Conservation (phyloP, 2,113 vertebrate species). For the Entomyzon cyanotis region DNA sequence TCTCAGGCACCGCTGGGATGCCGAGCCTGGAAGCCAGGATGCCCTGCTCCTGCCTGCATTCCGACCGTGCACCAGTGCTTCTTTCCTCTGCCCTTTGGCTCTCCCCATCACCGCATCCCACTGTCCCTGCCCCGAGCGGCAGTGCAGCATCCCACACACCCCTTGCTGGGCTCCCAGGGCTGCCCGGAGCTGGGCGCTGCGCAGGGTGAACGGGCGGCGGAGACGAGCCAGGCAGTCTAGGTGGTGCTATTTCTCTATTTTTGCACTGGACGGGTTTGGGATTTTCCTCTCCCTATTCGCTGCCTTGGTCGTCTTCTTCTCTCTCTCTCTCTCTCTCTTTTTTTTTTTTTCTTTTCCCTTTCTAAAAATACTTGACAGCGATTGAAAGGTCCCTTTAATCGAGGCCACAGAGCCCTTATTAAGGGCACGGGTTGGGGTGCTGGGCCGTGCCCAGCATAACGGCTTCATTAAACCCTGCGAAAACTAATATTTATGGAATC, state of each 20-base stretch:
- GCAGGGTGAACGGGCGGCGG: background rate
- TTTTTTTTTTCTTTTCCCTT: constrained; percentile 75
- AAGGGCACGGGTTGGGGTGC: constrained; percentile 78
- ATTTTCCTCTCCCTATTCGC: constrained; percentile 57
- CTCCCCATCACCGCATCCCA: accelerated
- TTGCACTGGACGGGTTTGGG: constrained; percentile 47
- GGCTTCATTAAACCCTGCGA: constrained; percentile 80
- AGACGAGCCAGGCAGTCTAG: constrained; percentile 67
- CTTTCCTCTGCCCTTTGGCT: background rate
- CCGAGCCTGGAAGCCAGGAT: accelerated
- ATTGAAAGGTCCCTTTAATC: constrained; percentile 83
- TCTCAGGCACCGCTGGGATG: accelerated
- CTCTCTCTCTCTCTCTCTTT: constrained; percentile 17
- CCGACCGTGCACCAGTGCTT: background rate
- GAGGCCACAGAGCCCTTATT: constrained; percentile 74
- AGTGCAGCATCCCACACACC: background rate
- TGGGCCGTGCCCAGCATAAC: constrained; percentile 76
- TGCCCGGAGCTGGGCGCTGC: background rate
- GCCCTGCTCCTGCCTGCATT: background rate
- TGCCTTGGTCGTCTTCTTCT: constrained; percentile 69
- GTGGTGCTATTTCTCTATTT: constrained; percentile 81
- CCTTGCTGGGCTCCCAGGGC: background rate
- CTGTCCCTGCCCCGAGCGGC: background rate
- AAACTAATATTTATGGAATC: constrained; percentile 83
- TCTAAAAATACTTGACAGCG: constrained; percentile 85